phyloP scores from a whole-genome alignment of 2,113 vertebrate species.

The Menura novaehollandiae region DNA sequence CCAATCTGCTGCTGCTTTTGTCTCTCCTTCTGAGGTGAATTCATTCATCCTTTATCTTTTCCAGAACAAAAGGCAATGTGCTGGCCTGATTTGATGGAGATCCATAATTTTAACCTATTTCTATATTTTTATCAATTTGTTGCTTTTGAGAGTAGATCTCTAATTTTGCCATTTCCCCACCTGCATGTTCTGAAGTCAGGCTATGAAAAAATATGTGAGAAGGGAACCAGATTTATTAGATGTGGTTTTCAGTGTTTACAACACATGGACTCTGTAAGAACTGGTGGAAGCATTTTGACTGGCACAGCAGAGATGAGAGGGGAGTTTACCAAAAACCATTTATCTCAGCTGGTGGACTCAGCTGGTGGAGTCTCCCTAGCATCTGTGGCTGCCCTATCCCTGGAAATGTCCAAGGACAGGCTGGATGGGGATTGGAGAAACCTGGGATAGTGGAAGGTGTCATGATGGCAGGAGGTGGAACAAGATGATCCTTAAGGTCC shows the following conservation, averaged over 20 bases:
- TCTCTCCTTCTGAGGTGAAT: background rate
- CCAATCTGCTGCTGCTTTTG: background rate
- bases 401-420: background rate
- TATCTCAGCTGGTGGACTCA: background rate
- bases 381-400: background rate
- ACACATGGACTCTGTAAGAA: accelerated
- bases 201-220: background rate
- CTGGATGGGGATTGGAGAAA: background rate
- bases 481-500: accelerated
- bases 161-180: background rate
- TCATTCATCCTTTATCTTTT: background rate
- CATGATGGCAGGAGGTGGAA: background rate
- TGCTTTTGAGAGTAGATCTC: background rate
- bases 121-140: background rate
- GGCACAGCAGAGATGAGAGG: background rate
- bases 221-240: background rate
- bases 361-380: background rate
- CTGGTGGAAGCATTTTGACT: background rate
- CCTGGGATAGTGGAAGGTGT: background rate
- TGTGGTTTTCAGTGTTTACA: background rate
- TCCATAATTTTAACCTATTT: background rate
- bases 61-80: background rate
- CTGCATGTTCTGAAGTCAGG: accelerated
- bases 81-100: background rate
- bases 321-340: background rate